Conservation (phyloP, 2,113 vertebrate species). For the Boulengeromyrus knoepffleri region DNA sequence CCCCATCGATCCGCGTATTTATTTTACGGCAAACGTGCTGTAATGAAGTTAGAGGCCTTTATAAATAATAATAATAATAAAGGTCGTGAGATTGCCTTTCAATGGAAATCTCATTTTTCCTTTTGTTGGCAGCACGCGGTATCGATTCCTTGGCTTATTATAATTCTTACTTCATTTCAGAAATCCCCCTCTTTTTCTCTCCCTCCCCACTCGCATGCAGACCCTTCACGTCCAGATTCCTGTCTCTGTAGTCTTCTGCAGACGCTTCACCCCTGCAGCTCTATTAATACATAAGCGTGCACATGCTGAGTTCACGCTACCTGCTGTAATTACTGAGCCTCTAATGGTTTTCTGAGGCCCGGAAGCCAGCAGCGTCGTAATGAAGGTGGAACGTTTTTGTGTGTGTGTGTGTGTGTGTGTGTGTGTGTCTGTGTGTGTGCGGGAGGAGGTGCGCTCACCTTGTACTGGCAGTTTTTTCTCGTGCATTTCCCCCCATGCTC, state of each 20-base stretch:
- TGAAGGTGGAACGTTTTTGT: background rate
- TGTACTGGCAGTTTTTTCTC: background rate
- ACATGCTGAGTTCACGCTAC: background rate
- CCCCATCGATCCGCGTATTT: slow-evolving; percentile 61
- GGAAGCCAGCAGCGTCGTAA: slow-evolving; percentile 5
- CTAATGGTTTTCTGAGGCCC: slow-evolving; percentile 10
- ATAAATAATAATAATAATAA: slow-evolving; percentile 72
- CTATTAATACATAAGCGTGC: background rate
- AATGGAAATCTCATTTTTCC: slow-evolving; percentile 61
- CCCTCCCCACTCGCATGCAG: background rate
- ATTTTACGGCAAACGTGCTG: slow-evolving; percentile 47
- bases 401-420: background rate
- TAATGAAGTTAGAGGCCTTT: slow-evolving; percentile 47
- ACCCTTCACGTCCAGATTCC: background rate
- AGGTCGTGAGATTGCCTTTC: slow-evolving; percentile 60
- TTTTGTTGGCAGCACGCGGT: slow-evolving; percentile 62
- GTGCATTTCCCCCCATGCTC: background rate
- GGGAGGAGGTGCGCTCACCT: background rate
- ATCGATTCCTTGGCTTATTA: slow-evolving; percentile 62
- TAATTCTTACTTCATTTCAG: slow-evolving; percentile 54
- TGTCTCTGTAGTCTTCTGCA: background rate
- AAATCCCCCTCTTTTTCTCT: slow-evolving; percentile 25
- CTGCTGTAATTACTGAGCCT: slow-evolving; percentile 13
- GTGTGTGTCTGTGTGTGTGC: background rate
- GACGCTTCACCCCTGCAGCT: background rate